Evolutionary conservation across 2,888 invertebrate genomes (phyloP), one percentile per base, ranked within the genome.

Genomic region (Euspilapteryx auroguttella): DNA sequence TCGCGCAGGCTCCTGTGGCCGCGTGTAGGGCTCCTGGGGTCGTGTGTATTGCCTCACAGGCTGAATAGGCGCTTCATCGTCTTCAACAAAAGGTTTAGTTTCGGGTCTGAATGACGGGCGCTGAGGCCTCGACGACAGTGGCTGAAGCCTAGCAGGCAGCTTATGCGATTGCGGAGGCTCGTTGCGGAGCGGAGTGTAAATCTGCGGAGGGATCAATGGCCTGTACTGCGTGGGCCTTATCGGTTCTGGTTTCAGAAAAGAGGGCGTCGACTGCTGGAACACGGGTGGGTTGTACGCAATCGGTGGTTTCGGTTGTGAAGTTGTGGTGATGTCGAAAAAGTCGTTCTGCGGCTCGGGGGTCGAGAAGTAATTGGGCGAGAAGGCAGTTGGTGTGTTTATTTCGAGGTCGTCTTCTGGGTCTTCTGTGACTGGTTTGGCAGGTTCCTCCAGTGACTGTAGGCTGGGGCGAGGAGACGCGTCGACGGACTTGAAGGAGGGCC

Each of bases 341-440:
- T 77, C 76, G 31, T 71, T 71, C 43, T 75, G 75, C 3, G 68
- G 58, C 38, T 73, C 73, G 3, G 59, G 53, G 20, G 75, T 75
- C 3, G 71, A 63, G 38, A 57, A 65, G 30, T 50, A 39, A 37
- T 58, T 68, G 3, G 68, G 59, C 3, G 61, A 57, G 42, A 62
- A 78, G 2, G 71, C 62, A 6, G 80, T 79, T 14, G 81, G 68
- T 24, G 78, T 80, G 33, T 71, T 71, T 33, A 79, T 77, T 27
- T 80, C 79, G 25, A 61, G 49, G 28, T 79, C 81, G 33, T 85
- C 84, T 55, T 85, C 85, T 12, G 78, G 77, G 39, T 85, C 79
- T 55, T 85, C 86, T 1, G 83, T 83, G 5, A 86, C 85, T 1
- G 85, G 85, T 39, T 85, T 81, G 9, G 82, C 62, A 27, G 57